Base-by-base conservation (phyloP, 1,140 invertebrate species). In the Portunus trituberculatus region DNA sequence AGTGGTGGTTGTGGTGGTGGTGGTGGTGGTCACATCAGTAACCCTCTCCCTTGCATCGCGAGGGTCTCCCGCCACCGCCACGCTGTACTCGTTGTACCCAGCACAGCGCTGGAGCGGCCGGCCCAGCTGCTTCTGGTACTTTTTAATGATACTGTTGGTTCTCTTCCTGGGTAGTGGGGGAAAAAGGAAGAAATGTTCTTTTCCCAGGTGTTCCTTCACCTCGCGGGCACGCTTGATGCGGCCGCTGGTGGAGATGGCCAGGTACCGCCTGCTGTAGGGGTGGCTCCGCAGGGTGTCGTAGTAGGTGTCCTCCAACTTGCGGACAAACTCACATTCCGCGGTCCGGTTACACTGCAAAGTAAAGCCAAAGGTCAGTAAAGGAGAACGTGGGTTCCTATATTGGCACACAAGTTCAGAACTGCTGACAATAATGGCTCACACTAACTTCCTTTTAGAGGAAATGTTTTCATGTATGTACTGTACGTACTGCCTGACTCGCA, bases 151-250 rank as follows among this genome's bases (percentile, higher is more conserved):
- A 6, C 59, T 83, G 16, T 67, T 82, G 25, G 83, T 91, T 45
- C 87, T 67, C 91, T 95, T 76, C 52, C 92, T 32, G 12, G 84
- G 29, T 16, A 45, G 31, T 52, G 31, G 45, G 4, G 82, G 84
- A 84, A 86, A 92, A n/a, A 95, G 91, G 32, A 95, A 95, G 52
- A 92, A 95, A 84, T 95, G 82, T 52, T 95, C 94, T 52, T 95
- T 95, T 39, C 94, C 84, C 48, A 95, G 59, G 52, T 84, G 91
- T 0, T 91, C 94, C n/a, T 67, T n/a, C 25, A 95, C 52, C 14
- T 59, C 29, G 32, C 94, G 94, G 12, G 94, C 94, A 67, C 94
- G 90, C 84, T 95, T 95, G 94, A 95, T 93, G 83, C 94, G 91
- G 32, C 94, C 94, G 29, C 82, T 95, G 31, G 91, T 52, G 39